phyloP scores from a whole-genome alignment of 2,797 vertebrate genomes.

The Borostomias antarcticus region DNA sequence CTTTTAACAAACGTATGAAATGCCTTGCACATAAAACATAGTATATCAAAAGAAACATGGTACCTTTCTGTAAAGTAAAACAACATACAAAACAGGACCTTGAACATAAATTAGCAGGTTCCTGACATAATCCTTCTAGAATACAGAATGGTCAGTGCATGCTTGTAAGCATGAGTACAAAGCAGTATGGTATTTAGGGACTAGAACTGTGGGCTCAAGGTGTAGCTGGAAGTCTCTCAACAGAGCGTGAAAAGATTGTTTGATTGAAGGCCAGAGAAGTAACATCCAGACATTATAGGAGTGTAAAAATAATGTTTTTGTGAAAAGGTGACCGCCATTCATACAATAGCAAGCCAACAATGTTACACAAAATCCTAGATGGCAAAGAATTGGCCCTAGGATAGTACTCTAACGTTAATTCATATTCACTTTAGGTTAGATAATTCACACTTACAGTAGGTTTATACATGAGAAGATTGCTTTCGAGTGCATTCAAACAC shows the following conservation, averaged over 20 bases:
- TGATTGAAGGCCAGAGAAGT: not conserved
- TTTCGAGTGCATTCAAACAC: not conserved
- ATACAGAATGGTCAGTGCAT: conserved; percentile 45
- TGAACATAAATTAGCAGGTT: conserved; percentile 39
- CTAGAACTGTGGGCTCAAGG: not conserved
- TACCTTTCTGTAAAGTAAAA: conserved; percentile 53
- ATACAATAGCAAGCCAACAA: not conserved
- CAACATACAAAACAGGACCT: conserved; percentile 35
- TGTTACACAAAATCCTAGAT: not conserved
- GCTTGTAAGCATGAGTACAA: conserved; percentile 17
- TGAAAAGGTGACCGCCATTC: not conserved
- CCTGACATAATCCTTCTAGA: conserved; percentile 43
- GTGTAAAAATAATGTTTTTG: not conserved
- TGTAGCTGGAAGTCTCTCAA: not conserved
- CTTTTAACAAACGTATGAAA: conserved; percentile 25
- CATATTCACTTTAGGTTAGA: not conserved
- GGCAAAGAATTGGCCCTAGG: no score
- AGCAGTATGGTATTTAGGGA: not conserved
- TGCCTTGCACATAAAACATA: conserved; percentile 26
- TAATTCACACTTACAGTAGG: not conserved
- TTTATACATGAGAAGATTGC: not conserved
- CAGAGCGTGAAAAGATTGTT: not conserved
- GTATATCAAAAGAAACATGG: conserved; percentile 39
- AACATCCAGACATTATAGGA: not conserved
- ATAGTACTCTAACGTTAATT: not conserved